Conservation (phyloP, 2,113 vertebrate species). For the Xyliphius kryptos region DNA sequence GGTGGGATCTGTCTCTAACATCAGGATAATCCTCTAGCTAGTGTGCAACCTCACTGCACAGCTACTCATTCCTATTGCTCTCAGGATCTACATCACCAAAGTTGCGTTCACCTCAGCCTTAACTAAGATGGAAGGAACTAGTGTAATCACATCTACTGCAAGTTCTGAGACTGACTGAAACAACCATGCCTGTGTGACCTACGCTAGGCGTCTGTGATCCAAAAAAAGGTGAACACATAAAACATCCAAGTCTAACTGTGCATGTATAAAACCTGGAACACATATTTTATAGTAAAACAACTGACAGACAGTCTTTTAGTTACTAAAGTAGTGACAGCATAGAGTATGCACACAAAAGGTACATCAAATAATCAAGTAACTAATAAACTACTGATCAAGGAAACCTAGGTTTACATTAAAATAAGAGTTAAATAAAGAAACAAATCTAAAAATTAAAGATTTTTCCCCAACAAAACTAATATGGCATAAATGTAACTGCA, state of each 20-base stretch:
- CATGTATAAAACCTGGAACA: neutral
- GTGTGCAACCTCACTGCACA: conserved; percentile 10
- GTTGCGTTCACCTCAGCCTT: too few relatives aligned
- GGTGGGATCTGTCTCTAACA: conserved; percentile 6
- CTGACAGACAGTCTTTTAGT: neutral
- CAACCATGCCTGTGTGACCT: conserved; percentile 60
- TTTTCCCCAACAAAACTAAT: too few relatives aligned
- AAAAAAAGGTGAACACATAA: conserved; percentile 16
- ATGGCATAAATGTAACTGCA: too few relatives aligned
- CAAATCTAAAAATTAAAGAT: too few relatives aligned
- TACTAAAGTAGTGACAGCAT: neutral
- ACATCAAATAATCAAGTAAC: too few relatives aligned
- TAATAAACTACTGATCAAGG: too few relatives aligned
- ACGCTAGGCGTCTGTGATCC: conserved; percentile 53
- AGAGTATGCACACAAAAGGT: neutral
- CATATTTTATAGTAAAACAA: neutral
- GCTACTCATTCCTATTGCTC: conserved; percentile 10
- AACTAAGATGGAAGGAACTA: neutral
- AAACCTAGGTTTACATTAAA: too few relatives aligned
- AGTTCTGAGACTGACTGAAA: conserved; percentile 50
- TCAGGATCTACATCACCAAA: neutral
- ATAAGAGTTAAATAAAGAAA: too few relatives aligned
- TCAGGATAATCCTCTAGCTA: neutral
- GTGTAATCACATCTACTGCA: conserved; percentile 20
- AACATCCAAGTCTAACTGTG: conserved; percentile 28